Base-by-base conservation (phyloP, 2,888 invertebrate genomes). In the Pseudeuparius sepicola region DNA sequence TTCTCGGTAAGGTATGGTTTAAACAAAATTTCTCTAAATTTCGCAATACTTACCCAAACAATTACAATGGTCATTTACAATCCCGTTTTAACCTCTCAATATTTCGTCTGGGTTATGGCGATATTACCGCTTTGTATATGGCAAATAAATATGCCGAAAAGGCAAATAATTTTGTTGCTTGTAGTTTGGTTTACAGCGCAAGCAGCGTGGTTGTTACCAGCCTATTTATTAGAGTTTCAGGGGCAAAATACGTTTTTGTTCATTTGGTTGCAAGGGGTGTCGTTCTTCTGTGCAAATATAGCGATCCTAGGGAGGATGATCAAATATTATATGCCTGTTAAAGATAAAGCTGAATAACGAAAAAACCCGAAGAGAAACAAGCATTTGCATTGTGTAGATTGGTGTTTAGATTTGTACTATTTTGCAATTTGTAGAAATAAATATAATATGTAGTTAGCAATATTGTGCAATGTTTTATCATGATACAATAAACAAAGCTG, bases 61-160 rank as follows among this genome's bases (percentile, higher is more conserved):
- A 80, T 88, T 38, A 75, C 85, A 2, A 76, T 97, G 56, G 97
- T 98, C 0, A 75, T 83, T 2, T 93, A 85, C 52, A 99, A 98
- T 64, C 85, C 89, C 48, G 97, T 98, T 0, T 74, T 93, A 56
- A 98, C 98, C 1, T 93, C 96, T 4, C 98, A 96, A 56, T 96
- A 96, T 58, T 94, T 94, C 50, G 72, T 97, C 30, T 98, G 98
- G 98, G 93, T 92, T 55, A 61, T 97, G 38, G 83, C 88, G 2
- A 60, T 97, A 4, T 60, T 97, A 11, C 97, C 98, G 0, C 53
- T 92, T 13, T 77, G 85, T 38, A 61, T 81, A 1, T 82, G 84
- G 44, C 73, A 75, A 52, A 70, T 90, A 15, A 67, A 68, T 41
- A 63, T 80, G 39, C 62, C 69, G 3, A 51, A 65, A 4, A 59